Percentiles rank a stretch among this genome's conserved stretches.
These are phyloP conservation scores for Drosophila saltans DNA, from an alignment of 1,140 invertebrate genomes.

Conservation along the genomic window DNA sequence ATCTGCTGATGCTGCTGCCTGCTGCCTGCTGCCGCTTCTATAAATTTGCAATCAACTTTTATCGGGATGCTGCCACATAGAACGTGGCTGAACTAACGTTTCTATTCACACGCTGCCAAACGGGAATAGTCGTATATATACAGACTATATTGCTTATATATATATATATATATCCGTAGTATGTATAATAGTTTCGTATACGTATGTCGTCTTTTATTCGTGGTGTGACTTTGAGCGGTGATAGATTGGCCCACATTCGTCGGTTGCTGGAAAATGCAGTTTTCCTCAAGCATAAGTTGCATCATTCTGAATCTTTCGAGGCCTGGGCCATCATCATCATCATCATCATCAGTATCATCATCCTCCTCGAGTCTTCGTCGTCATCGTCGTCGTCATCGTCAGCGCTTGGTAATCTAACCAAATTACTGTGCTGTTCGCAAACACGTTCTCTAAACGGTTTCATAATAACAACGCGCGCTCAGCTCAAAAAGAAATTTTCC, in stretches of 20 bases:
- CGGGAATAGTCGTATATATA: constrained; percentile 2
- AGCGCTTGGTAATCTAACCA: constrained; percentile 75
- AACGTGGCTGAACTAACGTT: constrained; percentile 79
- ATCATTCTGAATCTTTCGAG: constrained; percentile 33
- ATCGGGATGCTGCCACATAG: constrained; percentile 59
- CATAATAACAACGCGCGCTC: constrained; percentile 73
- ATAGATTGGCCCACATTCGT: constrained; percentile 81
- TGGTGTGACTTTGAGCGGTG: constrained; percentile 67
- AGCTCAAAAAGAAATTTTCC: constrained; percentile 65
- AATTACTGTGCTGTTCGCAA: constrained; percentile 82
- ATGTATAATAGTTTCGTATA: constrained; percentile 20
- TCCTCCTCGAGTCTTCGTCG: constrained; percentile 1
- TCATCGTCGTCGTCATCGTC: constrained; percentile 48
- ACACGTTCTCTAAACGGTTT: constrained; percentile 82
- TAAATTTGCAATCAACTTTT: constrained; percentile 82
- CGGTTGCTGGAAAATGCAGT: constrained; percentile 36
- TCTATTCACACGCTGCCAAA: constrained; percentile 74
- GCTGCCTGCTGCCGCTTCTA: constrained; percentile 58
- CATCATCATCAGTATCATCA: constrained; percentile 24
- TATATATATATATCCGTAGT: not conserved
- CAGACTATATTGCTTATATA: constrained; percentile 42
- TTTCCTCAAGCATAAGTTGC: constrained; percentile 42
- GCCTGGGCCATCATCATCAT: constrained; percentile 27
- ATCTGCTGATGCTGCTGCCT: constrained; percentile 59
- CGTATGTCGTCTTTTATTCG: not conserved